Base-by-base conservation (phyloP, 2,888 invertebrate genomes). In the Drosophila lutescens region DNA sequence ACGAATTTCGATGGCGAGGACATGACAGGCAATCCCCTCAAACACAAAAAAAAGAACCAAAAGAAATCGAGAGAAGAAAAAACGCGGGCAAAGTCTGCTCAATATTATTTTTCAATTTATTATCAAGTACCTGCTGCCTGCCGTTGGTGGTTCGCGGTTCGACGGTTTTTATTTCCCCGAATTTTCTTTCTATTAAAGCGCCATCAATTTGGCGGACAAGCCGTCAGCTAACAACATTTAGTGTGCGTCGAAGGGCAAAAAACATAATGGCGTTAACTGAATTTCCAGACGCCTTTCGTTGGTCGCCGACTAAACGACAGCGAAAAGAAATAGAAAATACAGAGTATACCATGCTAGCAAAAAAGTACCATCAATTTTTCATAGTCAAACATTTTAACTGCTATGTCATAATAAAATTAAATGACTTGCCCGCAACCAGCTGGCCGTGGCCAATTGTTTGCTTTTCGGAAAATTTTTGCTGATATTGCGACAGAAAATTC, bases 101-200 rank as follows among this genome's bases (percentile, higher is more conserved):
- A 59, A 71, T 83, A 85, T 85, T 88, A 88, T 79, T 88, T 85
- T 83, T 74, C 72, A 83, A 86, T 86, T 86, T 88, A 88, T 86
- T 79, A 80, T 75, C 78, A 62, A 40, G 74, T 79, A 81, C 77
- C 85, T 86, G 72, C 76, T 70, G 49, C 56, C 56, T 55, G 58
- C 57, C 63, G 32, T 15, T n/a, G 44, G 47, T 66, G 40, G 7
- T 58, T 76, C 62, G 80, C 47, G 49, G 59, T 50, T 56, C 58
- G 47, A 47, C 43, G 69, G 56, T 72, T 63, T 83, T 85, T 78
- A 56, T 74, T 67, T 59, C 56, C 51, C 44, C 51, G 32, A 68
- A 65, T 74, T 71, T 77, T 70, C 63, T 58, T 75, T 78, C 74
- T 65, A 79, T 79, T 67, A 82, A 78, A 78, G 72, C 53, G 55